Evolutionary conservation across 2,113 vertebrate genomes (phyloP).

Genomic region (Delphinapterus leucas): DNA sequence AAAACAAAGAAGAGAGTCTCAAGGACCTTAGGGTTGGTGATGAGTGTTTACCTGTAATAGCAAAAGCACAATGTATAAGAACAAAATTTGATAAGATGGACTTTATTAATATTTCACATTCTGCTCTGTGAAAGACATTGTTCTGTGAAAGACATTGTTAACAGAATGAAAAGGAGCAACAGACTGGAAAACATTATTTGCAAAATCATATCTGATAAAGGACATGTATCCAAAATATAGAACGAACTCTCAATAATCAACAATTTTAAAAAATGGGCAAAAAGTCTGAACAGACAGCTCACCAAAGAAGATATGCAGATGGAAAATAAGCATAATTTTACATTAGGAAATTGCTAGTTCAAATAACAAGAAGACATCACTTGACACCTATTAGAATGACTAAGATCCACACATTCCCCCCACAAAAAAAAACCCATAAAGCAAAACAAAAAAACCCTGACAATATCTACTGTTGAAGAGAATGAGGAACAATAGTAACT

Average conservation of each 20-base stretch:
- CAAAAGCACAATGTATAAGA: background rate
- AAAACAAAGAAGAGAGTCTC: background rate
- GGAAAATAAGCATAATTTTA: background rate
- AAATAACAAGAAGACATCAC: background rate
- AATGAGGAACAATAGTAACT: background rate
- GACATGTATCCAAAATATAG: background rate
- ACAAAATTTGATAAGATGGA: background rate
- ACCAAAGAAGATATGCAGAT: background rate
- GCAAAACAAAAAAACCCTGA: background rate
- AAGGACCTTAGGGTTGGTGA: background rate
- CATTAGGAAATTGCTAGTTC: background rate
- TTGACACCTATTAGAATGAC: background rate
- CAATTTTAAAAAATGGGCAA: background rate
- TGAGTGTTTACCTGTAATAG: background rate
- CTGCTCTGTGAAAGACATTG: background rate
- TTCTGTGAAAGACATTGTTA: background rate
- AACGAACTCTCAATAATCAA: background rate
- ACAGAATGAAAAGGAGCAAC: background rate
- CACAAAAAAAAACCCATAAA: background rate
- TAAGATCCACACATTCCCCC: background rate
- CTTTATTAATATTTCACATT: background rate
- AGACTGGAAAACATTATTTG: background rate
- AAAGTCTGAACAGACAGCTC: background rate
- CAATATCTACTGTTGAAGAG: background rate
- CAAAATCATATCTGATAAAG: background rate